Conservation (phyloP, 2,113 vertebrate genomes). For the Alexandromys fortis region DNA sequence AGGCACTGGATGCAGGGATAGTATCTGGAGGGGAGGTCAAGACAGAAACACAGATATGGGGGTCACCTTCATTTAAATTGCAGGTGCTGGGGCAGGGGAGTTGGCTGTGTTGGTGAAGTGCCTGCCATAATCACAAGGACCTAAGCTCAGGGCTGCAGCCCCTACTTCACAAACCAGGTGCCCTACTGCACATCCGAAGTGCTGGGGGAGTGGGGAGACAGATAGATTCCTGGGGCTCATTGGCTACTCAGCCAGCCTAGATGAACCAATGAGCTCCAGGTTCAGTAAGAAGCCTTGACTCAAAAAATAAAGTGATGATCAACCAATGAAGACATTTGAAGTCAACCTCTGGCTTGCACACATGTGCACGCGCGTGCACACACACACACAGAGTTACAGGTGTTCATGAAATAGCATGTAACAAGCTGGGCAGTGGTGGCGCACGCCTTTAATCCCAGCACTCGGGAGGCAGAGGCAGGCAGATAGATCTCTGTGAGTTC, state of each 20-base stretch:
- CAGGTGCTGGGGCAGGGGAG: neutral
- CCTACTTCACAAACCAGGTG: neutral
- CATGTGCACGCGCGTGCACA: rapidly evolving
- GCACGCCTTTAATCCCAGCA: too few species aligned
- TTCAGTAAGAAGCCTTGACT: neutral
- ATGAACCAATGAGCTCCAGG: neutral
- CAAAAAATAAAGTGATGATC: neutral
- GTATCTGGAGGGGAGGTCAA: neutral
- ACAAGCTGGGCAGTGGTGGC: too few species aligned
- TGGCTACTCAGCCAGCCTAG: neutral
- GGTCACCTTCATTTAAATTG: neutral
- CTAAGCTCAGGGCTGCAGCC: neutral
- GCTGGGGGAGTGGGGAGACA: neutral
- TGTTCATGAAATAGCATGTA: neutral
- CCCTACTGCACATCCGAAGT: neutral
- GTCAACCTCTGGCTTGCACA: neutral
- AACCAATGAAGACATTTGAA: neutral
- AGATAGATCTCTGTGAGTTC: too few species aligned
- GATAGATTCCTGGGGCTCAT: neutral
- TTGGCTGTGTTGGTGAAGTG: neutral
- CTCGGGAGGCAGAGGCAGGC: too few species aligned
- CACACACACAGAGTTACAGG: neutral
- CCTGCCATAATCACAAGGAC: neutral
- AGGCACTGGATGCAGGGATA: neutral
- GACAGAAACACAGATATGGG: neutral